Base-by-base conservation (phyloP, 2,888 invertebrate genomes). In the Meandrusa payeni region DNA sequence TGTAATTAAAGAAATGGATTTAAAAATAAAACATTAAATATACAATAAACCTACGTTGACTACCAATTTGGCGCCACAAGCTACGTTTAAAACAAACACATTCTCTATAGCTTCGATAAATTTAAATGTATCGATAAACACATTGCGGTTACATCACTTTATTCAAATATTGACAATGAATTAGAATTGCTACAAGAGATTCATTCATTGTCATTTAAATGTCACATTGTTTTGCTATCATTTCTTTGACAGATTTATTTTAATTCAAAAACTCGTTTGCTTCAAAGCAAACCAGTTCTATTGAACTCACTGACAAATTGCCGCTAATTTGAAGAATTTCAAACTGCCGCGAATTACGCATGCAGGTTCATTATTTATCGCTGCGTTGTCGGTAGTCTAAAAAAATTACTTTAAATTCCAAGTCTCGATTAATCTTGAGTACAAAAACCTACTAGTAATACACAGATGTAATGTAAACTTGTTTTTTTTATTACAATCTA, bases 291-390 rank as follows among this genome's bases (percentile, higher is more conserved):
- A 41, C 40, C 40, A 20, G 40, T 33, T 32, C 24, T 19, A 31
- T 29, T 32, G 23, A 41, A 32, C 12, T 41, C 32, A 17, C 19
- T 33, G 40, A 41, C 23, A 32, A 26, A 12, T 32, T 19, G 13
- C 29, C 23, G 15, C 11, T 17, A 23, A 10, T 23, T 13, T 13
- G n/a, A 5, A 31, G 19, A 17, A 31, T 40, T 40, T 40, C 15
- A 31, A 40, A 23, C 15, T 5, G 22, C 24, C 6, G 10, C 39
- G 22, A 31, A 40, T 40, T 40, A 40, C 22, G 31, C 31, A 6
- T 12, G 7, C 2, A 24, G 10, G 9, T 31, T 3, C 17, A 40
- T 40, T 13, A 29, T 17, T 27, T 27, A 27, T 5, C n/a, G n/a
- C n/a, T n/a, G n/a, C n/a, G n/a, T n/a, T n/a, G n/a, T n/a, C n/a